Evolutionary conservation across 2,888 invertebrate genomes (phyloP).

Genomic region (Cryptocheilus praepositus): DNA sequence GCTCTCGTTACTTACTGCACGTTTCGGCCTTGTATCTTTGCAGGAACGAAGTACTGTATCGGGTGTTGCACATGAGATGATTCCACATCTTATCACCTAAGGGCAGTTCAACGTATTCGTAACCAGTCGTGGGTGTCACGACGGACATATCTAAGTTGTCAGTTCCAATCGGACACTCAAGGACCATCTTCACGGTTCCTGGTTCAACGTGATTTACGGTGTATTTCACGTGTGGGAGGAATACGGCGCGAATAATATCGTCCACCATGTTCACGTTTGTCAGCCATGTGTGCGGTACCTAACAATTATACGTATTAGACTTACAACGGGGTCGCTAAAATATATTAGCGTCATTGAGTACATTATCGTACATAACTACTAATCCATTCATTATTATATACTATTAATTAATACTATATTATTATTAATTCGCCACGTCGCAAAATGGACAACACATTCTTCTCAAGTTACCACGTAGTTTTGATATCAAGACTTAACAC

Average conservation of each 20-base stretch:
- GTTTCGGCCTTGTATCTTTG: slow-evolving; percentile 14
- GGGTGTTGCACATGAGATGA: slow-evolving; percentile 37
- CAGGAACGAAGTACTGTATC: slow-evolving; percentile 18
- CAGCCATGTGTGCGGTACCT: slow-evolving; percentile 49
- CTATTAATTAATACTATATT: no score
- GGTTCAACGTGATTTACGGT: slow-evolving; percentile 49
- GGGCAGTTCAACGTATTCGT: slow-evolving; percentile 31
- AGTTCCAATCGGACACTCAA: slow-evolving; percentile 57
- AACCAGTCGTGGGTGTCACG: slow-evolving; percentile 57
- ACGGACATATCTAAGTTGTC: slow-evolving; percentile 57
- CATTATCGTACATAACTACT: no score
- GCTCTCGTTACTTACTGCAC: neutral
- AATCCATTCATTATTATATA: no score
- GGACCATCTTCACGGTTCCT: slow-evolving; percentile 52
- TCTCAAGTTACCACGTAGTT: no score
- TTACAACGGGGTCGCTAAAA: no score
- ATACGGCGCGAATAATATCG: slow-evolving; percentile 41
- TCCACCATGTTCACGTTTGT: slow-evolving; percentile 30
- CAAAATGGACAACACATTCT: no score
- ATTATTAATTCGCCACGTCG: no score
- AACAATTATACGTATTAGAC: neutral
- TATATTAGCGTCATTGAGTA: no score
- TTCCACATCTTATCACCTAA: slow-evolving; percentile 33
- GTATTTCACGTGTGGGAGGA: slow-evolving; percentile 44
- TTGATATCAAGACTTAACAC: no score